Conservation (phyloP, 2,113 vertebrate genomes). For the Rhodinocichla rosea region DNA sequence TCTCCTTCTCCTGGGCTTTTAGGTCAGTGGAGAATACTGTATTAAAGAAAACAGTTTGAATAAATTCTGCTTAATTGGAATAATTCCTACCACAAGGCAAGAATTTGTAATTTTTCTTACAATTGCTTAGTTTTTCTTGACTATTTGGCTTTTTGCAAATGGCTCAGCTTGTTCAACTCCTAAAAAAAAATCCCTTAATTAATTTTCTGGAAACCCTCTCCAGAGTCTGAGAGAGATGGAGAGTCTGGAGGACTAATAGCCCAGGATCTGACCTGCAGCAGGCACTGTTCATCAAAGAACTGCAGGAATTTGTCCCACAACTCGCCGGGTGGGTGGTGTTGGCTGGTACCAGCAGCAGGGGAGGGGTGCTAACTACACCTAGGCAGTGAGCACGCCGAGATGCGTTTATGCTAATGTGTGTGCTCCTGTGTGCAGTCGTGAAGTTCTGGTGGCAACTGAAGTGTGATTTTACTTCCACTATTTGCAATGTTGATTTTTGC, state of each 20-base stretch:
- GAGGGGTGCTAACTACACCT: neutral
- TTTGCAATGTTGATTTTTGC: neutral
- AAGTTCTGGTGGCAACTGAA: neutral
- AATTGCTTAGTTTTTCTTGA: neutral
- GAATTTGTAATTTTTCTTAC: neutral
- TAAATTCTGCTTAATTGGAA: neutral
- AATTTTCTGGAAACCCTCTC: neutral
- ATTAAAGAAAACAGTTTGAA: neutral
- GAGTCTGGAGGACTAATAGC: neutral
- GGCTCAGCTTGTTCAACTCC: neutral
- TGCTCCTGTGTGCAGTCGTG: accelerated
- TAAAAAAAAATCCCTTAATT: neutral
- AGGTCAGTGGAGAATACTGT: neutral
- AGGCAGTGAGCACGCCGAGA: accelerated
- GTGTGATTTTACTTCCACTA: neutral
- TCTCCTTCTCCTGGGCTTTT: neutral
- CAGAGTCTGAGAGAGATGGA: neutral
- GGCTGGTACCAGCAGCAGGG: neutral
- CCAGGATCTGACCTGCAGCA: neutral
- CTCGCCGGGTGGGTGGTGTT: accelerated
- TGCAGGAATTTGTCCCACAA: neutral
- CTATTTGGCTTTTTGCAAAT: neutral
- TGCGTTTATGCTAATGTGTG: neutral
- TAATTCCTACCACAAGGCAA: neutral
- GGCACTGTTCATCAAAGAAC: neutral